phyloP scores from a whole-genome alignment of 35 echinoderm and acorn worm species.

The Anneissia japonica region DNA sequence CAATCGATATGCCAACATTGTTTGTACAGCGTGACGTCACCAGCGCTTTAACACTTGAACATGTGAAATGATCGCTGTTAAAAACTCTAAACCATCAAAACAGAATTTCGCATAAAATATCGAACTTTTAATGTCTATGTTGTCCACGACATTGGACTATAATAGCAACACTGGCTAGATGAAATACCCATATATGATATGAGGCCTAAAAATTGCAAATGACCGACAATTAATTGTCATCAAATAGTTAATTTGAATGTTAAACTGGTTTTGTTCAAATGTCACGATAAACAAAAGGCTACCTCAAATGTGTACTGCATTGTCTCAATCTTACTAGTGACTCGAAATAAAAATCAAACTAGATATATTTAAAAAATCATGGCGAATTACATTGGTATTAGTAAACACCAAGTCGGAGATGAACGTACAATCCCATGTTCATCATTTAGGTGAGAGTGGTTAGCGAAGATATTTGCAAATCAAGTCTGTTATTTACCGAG shows the following conservation, averaged over 20 bases:
- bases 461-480: not conserved
- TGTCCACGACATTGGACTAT: not conserved
- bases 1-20: not conserved
- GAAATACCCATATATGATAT: not conserved
- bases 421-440: not conserved
- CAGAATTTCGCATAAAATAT: not conserved
- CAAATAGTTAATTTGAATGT: not conserved
- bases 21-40: not conserved
- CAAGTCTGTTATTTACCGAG: not conserved
- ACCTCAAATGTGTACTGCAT: not conserved
- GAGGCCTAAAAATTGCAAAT: not conserved
- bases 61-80: not conserved
- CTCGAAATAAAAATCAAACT: not conserved
- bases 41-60: not conserved
- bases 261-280: not conserved
- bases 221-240: not conserved
- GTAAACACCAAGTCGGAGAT: not conserved
- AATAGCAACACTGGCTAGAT: not conserved
- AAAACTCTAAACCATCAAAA: not conserved
- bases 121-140: not conserved
- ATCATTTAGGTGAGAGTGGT: not conserved
- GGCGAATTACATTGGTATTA: no score
- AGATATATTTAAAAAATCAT: not conserved
- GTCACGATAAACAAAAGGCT: not conserved
- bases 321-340: not conserved